These are phyloP conservation scores for Oscheius sp. DNA, from an alignment of 2,888 invertebrate genomes.

Conservation along the genomic window DNA sequence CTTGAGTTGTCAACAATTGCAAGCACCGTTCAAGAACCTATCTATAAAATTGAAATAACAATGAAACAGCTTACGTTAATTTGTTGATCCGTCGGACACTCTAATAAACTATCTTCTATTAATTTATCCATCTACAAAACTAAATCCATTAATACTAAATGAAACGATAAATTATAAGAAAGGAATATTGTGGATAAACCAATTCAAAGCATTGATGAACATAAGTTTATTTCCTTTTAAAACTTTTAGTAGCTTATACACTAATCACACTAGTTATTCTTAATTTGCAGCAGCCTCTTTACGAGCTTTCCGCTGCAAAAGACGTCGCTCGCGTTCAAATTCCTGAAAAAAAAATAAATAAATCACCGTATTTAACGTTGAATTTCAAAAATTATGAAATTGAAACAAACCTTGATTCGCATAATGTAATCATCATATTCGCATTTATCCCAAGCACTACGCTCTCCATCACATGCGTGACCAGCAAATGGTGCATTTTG, in stretches of 20 bases:
- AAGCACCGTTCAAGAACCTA: constrained; percentile 45
- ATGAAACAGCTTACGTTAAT: not conserved
- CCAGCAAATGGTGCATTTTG: constrained; percentile 68
- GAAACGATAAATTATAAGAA: not conserved
- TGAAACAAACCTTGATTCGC: constrained; percentile 65
- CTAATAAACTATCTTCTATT: constrained; percentile 7
- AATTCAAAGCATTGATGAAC: not conserved
- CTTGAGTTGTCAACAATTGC: constrained; percentile 37
- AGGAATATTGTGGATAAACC: constrained; percentile 10
- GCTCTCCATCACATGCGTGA: constrained; percentile 63
- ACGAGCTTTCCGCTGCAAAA: constrained; percentile 66
- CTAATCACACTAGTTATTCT: constrained; percentile 5
- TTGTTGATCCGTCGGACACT: constrained; percentile 10
- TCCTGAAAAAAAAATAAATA: constrained; percentile 49
- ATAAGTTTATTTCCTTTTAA: constrained; percentile 13
- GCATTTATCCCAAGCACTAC: constrained; percentile 68
- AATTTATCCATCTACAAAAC: constrained; percentile 25
- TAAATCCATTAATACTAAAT: not conserved
- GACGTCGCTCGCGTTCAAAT: constrained; percentile 71
- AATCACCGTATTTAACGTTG: too few species aligned
- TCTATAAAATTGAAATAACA: not conserved
- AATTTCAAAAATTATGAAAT: too few species aligned
- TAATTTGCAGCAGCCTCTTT: constrained; percentile 53
- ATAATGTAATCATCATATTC: constrained; percentile 71
- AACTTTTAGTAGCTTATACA: constrained; percentile 8